Evolutionary conservation across 2,113 vertebrate species (phyloP).

Genomic region (Jacana jacana): DNA sequence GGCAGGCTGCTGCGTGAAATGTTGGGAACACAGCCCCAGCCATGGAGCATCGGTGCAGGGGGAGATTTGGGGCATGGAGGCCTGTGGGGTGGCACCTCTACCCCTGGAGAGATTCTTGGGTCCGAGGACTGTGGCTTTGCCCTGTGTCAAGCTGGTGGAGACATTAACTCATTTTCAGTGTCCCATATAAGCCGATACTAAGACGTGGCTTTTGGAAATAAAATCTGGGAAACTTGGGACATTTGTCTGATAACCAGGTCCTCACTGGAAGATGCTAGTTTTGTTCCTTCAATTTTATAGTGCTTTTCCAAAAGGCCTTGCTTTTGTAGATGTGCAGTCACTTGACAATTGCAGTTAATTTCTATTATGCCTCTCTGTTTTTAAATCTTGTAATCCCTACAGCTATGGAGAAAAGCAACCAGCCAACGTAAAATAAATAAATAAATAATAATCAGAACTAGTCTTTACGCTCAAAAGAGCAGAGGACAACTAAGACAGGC

Average conservation of each 20-base stretch:
- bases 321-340: slow-evolving; percentile 4
- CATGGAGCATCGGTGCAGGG: background rate
- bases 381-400: slow-evolving; percentile 12
- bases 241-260: background rate
- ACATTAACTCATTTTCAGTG: background rate
- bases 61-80: background rate
- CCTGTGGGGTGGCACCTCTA: background rate
- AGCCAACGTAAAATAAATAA: background rate
- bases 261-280: background rate
- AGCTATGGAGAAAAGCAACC: slow-evolving; percentile 13
- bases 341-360: slow-evolving; percentile 47
- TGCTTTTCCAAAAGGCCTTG: background rate
- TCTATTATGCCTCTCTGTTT: slow-evolving; percentile 3
- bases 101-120: background rate
- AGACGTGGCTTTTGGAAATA: background rate
- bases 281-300: background rate
- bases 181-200: background rate
- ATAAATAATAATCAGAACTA: background rate
- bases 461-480: background rate
- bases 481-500: background rate
- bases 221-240: background rate
- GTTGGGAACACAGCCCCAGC: background rate
- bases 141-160: background rate
- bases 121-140: background rate
- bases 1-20: background rate